phyloP scores from a whole-genome alignment of 2,113 vertebrate genomes.

The Hypanus sabinus region DNA sequence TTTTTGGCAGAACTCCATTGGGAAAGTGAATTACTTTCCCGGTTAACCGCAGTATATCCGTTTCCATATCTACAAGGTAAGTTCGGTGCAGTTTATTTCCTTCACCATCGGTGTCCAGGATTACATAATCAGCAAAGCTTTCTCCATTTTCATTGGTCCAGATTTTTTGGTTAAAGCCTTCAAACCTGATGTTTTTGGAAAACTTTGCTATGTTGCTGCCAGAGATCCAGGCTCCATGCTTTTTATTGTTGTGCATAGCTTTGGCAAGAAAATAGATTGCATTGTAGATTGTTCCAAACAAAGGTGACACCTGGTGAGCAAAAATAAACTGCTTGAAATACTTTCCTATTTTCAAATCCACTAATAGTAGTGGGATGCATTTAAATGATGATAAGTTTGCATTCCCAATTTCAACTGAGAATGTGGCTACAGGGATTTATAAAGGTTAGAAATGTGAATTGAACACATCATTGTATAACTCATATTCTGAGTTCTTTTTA shows the following conservation, averaged over 20 bases:
- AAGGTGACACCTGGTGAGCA: conserved; percentile 42
- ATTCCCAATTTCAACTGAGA: not conserved
- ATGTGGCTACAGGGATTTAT: not conserved
- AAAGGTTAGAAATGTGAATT: not conserved
- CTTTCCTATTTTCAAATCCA: not conserved
- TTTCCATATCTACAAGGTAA: conserved; percentile 56
- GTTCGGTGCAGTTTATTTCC: conserved; percentile 56
- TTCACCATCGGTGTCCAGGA: conserved; percentile 63
- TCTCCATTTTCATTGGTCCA: conserved; percentile 52
- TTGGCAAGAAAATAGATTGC: conserved; percentile 42
- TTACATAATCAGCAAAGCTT: conserved; percentile 52
- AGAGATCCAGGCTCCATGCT: conserved; percentile 40
- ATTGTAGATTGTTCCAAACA: conserved; percentile 45
- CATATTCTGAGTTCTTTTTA: too few relatives aligned
- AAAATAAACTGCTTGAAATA: not conserved
- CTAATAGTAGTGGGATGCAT: not conserved
- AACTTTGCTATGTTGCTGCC: conserved; percentile 40
- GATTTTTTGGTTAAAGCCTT: conserved; percentile 60
- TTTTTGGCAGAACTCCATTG: conserved; percentile 49
- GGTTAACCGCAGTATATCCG: conserved; percentile 51
- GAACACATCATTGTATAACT: not conserved
- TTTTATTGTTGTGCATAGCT: conserved; percentile 40
- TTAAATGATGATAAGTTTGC: not conserved
- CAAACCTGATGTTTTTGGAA: conserved; percentile 44
- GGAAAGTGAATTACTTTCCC: conserved; percentile 64